phyloP scores from a whole-genome alignment of 2,113 vertebrate species.

The Colius striatus region DNA sequence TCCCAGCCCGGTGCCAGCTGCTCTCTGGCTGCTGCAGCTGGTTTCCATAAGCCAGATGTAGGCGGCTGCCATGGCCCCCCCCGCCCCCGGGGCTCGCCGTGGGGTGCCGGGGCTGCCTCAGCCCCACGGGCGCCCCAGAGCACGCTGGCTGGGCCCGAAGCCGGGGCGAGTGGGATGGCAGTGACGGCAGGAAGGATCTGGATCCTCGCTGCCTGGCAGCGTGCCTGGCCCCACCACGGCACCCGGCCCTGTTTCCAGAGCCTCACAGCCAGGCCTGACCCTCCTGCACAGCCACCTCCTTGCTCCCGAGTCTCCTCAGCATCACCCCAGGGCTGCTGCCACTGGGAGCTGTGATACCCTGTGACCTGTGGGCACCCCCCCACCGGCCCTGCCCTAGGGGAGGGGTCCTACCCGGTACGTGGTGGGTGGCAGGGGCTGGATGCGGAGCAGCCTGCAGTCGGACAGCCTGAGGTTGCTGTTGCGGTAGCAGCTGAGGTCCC shows the following conservation, averaged over 20 bases:
- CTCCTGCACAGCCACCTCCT: background rate
- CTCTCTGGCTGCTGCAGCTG: constrained; percentile 37
- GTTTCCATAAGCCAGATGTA: constrained; percentile 60
- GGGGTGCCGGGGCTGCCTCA: background rate
- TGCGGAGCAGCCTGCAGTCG: constrained; percentile 54
- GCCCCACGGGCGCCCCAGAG: background rate
- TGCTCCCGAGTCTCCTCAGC: background rate
- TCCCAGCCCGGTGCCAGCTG: constrained; percentile 49
- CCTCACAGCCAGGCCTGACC: background rate
- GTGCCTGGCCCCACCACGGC: background rate
- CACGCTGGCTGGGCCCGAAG: background rate
- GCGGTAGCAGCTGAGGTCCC: constrained; percentile 74
- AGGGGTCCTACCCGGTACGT: constrained; percentile 70
- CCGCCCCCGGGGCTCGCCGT: background rate
- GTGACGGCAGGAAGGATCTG: constrained; percentile 25
- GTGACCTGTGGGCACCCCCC: background rate
- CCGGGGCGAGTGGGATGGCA: rapidly evolving
- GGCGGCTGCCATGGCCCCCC: background rate
- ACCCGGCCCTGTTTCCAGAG: background rate
- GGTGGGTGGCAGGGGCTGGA: constrained; percentile 15
- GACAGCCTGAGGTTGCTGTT: constrained; percentile 76
- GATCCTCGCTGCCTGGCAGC: constrained; percentile 15
- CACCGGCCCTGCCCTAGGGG: rapidly evolving
- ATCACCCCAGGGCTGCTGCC: background rate
- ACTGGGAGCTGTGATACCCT: background rate